Conservation (phyloP, 35 echinoderm and acorn worm species). For the Heliocidaris tuberculata region DNA sequence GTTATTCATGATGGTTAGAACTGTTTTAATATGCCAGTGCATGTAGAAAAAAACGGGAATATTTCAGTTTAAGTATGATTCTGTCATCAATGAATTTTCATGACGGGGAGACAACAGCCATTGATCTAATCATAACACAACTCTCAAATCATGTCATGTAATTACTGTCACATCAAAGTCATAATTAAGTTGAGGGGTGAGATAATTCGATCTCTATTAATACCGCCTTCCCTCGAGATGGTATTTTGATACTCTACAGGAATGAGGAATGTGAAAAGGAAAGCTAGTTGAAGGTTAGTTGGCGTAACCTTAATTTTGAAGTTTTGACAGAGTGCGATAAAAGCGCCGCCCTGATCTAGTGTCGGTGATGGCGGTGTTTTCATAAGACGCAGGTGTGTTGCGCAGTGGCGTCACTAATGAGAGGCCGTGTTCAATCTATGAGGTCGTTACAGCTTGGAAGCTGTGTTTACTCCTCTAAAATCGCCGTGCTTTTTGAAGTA, state of each 20-base stretch:
- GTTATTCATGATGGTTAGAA: background rate
- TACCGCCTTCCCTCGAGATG: background rate
- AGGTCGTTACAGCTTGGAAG: background rate
- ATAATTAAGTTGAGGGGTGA: background rate
- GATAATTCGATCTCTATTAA: background rate
- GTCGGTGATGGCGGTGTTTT: background rate
- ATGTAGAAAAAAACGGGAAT: no score
- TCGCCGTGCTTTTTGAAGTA: no score
- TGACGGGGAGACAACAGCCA: background rate
- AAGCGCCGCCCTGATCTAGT: background rate
- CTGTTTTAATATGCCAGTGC: no score
- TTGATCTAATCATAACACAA: background rate
- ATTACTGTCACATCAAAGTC: background rate
- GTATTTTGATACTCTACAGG: background rate
- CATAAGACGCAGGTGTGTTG: background rate
- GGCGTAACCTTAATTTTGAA: conserved; percentile 10
- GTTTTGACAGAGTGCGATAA: background rate
- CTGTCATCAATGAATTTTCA: no score
- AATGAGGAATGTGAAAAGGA: background rate
- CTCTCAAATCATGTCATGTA: conserved; percentile 2
- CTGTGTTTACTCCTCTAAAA: background rate
- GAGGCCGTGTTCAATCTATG: background rate
- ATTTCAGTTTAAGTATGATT: no score
- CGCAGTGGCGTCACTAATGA: background rate
- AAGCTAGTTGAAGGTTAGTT: background rate